Base-by-base conservation (phyloP, 2,888 invertebrate genomes). In the Quadriops clusia region DNA sequence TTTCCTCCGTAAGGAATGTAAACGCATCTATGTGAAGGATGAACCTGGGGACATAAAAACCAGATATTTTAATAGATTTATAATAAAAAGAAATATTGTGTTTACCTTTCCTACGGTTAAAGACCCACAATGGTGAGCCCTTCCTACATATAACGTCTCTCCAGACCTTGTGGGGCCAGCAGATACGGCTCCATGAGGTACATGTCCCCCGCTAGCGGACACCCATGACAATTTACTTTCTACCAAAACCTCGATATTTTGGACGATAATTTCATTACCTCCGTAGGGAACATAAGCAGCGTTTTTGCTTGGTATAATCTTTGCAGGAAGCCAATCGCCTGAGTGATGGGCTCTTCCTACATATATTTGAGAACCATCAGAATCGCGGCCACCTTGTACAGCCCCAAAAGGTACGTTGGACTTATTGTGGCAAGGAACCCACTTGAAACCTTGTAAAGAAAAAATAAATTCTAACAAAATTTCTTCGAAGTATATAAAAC, bases 1-100 rank as follows among this genome's bases (percentile, higher is more conserved):
- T 52, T 47, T 0, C 67, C 66, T 3, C 59, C 61, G 24, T 55
- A 68, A 0, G 67, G 65, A 20, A 67, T 57, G 37, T 67, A 68
- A 5, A 67, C 41, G 24, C 59, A 61, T 7, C 63, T 59, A 37
- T 68, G 67, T 5, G 64, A 64, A 2, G 61, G 61, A 39, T 68
- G 68, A 11, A 67, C 36, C 58, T 58, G 30, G 10, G 40, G 39
- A 16, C 30, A 22, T 33, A 13, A 25, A 26, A 28, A 28, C 27
- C n/a, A 11, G 9, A 27, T 22, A 15, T 54, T 36, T 18, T 18
- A n/a, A n/a, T n/a, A n/a, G n/a, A n/a, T 54, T n/a, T n/a, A n/a
- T n/a, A n/a, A n/a, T n/a, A n/a, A n/a, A n/a, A n/a, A n/a, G n/a
- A n/a, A n/a, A n/a, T n/a, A n/a, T n/a, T n/a, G n/a, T n/a, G n/a